Base-by-base conservation (phyloP, 2,888 invertebrate genomes). In the Amblyjoppa fuscipennis region DNA sequence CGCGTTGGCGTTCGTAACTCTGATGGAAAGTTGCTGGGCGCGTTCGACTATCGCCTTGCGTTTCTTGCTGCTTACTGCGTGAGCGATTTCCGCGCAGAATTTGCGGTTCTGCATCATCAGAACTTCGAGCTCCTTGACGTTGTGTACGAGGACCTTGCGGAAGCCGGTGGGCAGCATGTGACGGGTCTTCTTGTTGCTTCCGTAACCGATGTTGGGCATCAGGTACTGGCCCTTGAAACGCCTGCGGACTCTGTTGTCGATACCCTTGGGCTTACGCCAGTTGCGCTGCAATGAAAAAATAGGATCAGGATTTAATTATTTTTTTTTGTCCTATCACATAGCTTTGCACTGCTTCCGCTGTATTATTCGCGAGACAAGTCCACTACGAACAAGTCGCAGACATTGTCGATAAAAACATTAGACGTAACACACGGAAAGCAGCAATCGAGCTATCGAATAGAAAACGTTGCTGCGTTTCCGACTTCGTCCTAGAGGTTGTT, bases 181-280 rank as follows among this genome's bases (percentile, higher is more conserved):
- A 94, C 97, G 97, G 84, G 99, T 99, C 94, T 97, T 98, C 94
- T 97, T 97, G 95, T 97, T 98, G 91, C 98, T 98, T 90, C 99
- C 99, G 94, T 99, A 99, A 96, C 99, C 99, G 94, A 99, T 99
- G 94, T 97, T 99, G 89, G 99, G 99, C 99, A 99, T 99, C 95
- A 98, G 95, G 94, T 97, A 98, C 94, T 99, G 99, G 45, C 99
- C 99, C 97, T 99, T 99, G 96, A 99, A 99, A 91, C 99, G 97
- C 94, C 99, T 97, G 91, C 99, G 97, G 71, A 99, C 99, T 95
- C 99, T 97, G 97, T 99, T 99, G 95, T 99, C 99, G 95, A 99
- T 99, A 98, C 99, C 99, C 96, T 99, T 99, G 28, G 99, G 99
- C 95, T 99, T 99, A 94, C 99, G 97, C 99, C 99, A 99, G 96